Evolutionary conservation across 2,113 vertebrate genomes (phyloP), one percentile per base, ranked within the genome.

Genomic region (Nannospalax galili): DNA sequence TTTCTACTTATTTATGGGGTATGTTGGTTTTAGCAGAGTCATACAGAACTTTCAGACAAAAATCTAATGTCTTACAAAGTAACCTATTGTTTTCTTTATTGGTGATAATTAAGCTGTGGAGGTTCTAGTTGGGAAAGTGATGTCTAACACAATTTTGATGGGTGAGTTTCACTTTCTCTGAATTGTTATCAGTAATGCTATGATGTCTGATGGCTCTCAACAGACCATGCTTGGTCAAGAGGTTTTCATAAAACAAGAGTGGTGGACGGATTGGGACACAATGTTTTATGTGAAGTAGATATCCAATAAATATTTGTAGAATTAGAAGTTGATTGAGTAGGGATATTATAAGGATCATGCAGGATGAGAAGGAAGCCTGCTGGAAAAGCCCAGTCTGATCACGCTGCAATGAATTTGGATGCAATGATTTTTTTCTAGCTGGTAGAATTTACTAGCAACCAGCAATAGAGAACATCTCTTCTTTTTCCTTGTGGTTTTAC

Each of bases 31-130:
- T 48, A 48, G 14, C 17, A 85, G 78, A 90, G 30, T 74, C 11
- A 74, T 79, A n/a, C 32, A 94, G 67, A 85, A 80, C 22, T 90
- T 94, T 73, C n/a, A 81, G 62, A 74, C 4, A 30, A 40, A 95
- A 70, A 65, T 32, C 35, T n/a, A 58, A 60, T 75, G 37, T 62
- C 28, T 65, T 9, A 32, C 65, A 69, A 58, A 11, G 42, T 24
- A 35, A 35, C 4, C 26, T 93, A 40, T 93, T 32, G 48, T 60
- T 72, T 90, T 10, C 2, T 94, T 35, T 87, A 17, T 26, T 77
- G 60, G 10, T 28, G 90, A 45, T 95, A 40, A 88, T 65, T 62
- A 30, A 14, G 9, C 42, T 86, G 62, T 69, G 78, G 28, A 37
- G 28, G 1, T 64, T 75, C 42, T 62, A 3, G 30, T 82, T 37